A percentile compares a stretch with the other conserved stretches of the same genome.
These are phyloP conservation scores for Schizotus pectinicornis DNA, from an alignment of 2,888 invertebrate species.

Conservation along the genomic window DNA sequence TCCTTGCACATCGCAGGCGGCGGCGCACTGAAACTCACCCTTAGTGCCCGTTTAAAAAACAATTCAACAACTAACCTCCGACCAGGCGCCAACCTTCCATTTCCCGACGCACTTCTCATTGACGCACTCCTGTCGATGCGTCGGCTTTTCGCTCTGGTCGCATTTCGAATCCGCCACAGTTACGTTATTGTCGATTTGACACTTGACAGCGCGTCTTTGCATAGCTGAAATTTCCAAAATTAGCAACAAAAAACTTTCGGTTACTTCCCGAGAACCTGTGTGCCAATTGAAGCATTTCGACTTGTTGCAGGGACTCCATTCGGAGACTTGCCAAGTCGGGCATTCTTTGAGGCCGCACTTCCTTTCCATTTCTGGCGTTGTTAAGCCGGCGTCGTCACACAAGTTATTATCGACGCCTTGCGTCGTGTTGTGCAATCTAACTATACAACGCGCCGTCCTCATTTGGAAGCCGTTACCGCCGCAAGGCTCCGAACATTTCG, in stretches of 20 bases:
- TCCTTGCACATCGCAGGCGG: conserved; percentile 81
- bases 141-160: conserved; percentile 74
- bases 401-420: conserved; percentile 68
- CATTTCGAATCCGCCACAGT: conserved; percentile 64
- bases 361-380: conserved; percentile 67
- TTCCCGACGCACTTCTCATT: conserved; percentile 84
- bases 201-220: conserved; percentile 72
- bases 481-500: conserved; percentile 83
- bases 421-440: conserved; percentile 63
- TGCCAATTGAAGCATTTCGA: conserved; percentile 79
- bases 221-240: conserved; percentile 61
- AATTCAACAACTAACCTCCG: conserved; percentile 75
- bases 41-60: background rate
- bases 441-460: conserved; percentile 76
- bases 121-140: conserved; percentile 79
- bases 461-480: conserved; percentile 77
- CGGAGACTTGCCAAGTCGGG: conserved; percentile 73
- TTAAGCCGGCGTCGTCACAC: conserved; percentile 74
- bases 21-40: conserved; percentile 73
- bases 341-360: conserved; percentile 73
- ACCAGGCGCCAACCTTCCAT: conserved; percentile 94
- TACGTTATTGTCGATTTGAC: conserved; percentile 60
- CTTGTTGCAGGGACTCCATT: conserved; percentile 76
- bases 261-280: conserved; percentile 59
- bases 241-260: background rate